A percentile compares a stretch with the other conserved stretches of the same genome.
Conservation (phyloP, 2,888 invertebrate genomes). For the Rotaria macrura region DNA sequence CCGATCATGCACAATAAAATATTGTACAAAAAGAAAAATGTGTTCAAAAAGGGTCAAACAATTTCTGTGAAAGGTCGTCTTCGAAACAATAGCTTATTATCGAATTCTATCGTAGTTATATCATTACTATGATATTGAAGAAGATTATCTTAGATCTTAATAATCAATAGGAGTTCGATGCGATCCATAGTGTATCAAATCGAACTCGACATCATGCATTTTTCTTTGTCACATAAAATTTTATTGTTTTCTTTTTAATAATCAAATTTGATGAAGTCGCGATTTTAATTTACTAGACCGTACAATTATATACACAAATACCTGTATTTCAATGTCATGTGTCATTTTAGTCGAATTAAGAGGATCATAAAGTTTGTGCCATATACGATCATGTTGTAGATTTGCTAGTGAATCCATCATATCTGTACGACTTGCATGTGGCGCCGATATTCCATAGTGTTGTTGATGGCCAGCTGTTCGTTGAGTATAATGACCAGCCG, state of each 20-base stretch:
- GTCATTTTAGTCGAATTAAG: not conserved
- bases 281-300: not conserved
- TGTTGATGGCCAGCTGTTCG: not conserved
- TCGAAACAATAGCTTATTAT: no score
- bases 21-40: not conserved
- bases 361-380: constrained; percentile 12
- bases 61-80: no score
- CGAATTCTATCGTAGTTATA: no score
- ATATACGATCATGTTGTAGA: constrained; percentile 14
- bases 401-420: not conserved
- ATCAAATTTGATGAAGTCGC: no score
- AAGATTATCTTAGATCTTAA: no score
- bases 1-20: not conserved
- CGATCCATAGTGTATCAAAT: no score
- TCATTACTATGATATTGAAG: no score
- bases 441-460: not conserved
- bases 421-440: not conserved
- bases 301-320: not conserved
- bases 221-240: no score
- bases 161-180: no score
- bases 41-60: no score
- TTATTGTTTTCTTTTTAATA: no score
- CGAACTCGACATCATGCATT: no score
- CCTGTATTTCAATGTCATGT: not conserved
- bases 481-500: not conserved